These are phyloP conservation scores for Agrypnus murinus DNA, from an alignment of 2,888 invertebrate genomes.

Conservation along the genomic window DNA sequence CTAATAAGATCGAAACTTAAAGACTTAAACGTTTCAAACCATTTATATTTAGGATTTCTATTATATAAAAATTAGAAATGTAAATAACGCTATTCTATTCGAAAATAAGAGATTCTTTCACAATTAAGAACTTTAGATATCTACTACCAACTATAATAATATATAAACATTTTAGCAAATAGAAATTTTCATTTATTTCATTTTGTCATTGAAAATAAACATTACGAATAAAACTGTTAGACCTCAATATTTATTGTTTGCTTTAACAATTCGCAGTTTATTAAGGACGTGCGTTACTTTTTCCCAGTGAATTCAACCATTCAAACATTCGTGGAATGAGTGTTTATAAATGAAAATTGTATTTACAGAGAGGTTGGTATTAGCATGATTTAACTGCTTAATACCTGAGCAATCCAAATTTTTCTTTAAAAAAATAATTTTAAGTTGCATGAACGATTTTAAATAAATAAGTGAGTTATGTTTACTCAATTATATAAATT, in stretches of 20 bases:
- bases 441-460: neutral
- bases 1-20: too few relatives aligned
- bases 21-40: too few relatives aligned
- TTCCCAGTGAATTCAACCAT: neutral
- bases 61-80: too few relatives aligned
- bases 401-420: slow-evolving; percentile 22
- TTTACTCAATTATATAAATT: slow-evolving; percentile 13
- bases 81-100: too few relatives aligned
- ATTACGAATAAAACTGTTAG: too few relatives aligned
- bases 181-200: too few relatives aligned
- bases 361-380: slow-evolving; percentile 14
- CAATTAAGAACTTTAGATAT: too few relatives aligned
- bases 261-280: neutral
- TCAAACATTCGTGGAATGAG: slow-evolving; percentile 2
- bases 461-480: neutral
- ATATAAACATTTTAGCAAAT: too few relatives aligned
- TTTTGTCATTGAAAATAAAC: too few relatives aligned
- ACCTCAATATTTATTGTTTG: neutral
- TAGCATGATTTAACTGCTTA: slow-evolving; percentile 33
- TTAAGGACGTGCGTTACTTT: neutral
- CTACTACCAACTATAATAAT: too few relatives aligned
- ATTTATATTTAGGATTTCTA: too few relatives aligned
- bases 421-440: neutral
- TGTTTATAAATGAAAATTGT: neutral
- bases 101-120: too few relatives aligned